Base-by-base conservation (phyloP, 2,113 vertebrate genomes). In the Ictalurus furcatus region DNA sequence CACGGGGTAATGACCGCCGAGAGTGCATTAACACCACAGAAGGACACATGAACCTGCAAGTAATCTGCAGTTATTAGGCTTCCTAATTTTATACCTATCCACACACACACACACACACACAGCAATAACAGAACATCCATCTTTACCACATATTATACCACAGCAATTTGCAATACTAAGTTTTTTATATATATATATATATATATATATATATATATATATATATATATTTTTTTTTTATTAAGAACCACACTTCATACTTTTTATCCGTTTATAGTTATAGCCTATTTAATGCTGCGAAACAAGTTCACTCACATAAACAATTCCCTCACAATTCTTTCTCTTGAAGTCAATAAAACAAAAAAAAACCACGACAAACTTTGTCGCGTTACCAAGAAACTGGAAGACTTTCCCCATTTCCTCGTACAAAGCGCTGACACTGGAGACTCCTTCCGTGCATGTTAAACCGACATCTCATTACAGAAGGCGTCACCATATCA, bases 1-100 rank as follows among this genome's bases (percentile, higher is more conserved):
- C 63, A 1, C 12, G 44, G 30, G 23, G 65, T 44, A 30, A 83
- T 73, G 65, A 59, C 52, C 87, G 30, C 79, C 25, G 56, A 54
- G 28, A 19, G 54, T 52, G 7, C 74, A 93, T 93, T 91, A 93
- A 90, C 90, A 89, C 84, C 81, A 44, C 37, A 28, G 44, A 79
- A 79, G 44, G 12, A 59, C 8, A 81, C 54, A 21, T 89, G 89
- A 84, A 91, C 89, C 90, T 92, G 86, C 48, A 16, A 17, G 88
- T 90, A 86, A 90, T 87, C 82, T 92, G 91, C 91, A 92, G 92
- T 93, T 92, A 94, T 92, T 88, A 92, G 86, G 79, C 28, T 81
- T 56, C 28, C 76, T 90, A 21, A 88, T 74, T 9, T n/a, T 37
- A 40, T 34, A 44, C 78, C 74, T 67, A 54, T 37, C 6, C 69